phyloP scores from a whole-genome alignment of 2,888 invertebrate genomes.

The Seira ritae region DNA sequence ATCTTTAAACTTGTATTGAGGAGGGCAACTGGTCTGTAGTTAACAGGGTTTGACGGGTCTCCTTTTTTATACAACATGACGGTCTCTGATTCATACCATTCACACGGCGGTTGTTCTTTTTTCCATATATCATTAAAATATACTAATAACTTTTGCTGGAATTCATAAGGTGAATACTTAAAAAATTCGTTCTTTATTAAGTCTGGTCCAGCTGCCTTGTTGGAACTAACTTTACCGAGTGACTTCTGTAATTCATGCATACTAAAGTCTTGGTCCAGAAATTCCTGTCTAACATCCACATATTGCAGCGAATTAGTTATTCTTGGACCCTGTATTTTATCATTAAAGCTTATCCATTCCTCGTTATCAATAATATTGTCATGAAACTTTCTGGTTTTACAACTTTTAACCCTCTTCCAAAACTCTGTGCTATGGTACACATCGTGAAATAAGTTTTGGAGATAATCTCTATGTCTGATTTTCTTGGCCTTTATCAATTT shows the following conservation, averaged over 20 bases:
- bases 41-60: background rate
- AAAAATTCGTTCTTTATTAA: background rate
- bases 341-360: background rate
- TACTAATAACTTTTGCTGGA: background rate
- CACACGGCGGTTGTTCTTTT: background rate
- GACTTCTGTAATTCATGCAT: background rate
- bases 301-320: background rate
- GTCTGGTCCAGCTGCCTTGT: background rate
- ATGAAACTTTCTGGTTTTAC: too few relatives aligned
- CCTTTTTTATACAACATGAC: constrained; percentile 52
- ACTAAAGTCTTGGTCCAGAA: background rate
- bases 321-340: background rate
- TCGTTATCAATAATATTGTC: background rate
- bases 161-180: background rate
- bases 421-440: too few relatives aligned
- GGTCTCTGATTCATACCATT: constrained; percentile 27
- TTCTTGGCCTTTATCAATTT: too few relatives aligned
- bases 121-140: constrained; percentile 25
- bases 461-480: too few relatives aligned
- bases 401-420: too few relatives aligned
- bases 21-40: constrained; percentile 52
- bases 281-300: background rate
- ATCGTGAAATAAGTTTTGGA: too few relatives aligned
- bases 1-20: constrained; percentile 33
- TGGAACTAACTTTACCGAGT: background rate